Evolutionary conservation across 2,888 invertebrate genomes (phyloP).

Genomic region (Trachelus iudaicus): DNA sequence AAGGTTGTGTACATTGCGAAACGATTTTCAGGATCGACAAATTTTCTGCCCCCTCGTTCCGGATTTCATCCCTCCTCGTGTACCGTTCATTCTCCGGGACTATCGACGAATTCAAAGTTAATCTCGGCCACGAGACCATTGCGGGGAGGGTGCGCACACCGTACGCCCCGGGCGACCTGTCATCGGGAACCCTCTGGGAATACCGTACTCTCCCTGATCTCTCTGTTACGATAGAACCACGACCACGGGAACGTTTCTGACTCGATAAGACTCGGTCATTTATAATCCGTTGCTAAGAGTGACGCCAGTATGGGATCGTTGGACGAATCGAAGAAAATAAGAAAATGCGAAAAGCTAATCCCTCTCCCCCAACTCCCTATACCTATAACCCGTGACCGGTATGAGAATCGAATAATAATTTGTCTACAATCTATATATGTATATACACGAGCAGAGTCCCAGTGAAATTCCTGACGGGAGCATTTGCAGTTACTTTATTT

Average conservation of each 20-base stretch:
- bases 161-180: conserved; percentile 47
- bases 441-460: not conserved
- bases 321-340: conserved; percentile 32
- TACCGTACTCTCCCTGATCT: conserved; percentile 50
- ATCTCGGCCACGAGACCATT: conserved; percentile 50
- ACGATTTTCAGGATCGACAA: not conserved
- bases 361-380: not conserved
- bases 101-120: conserved; percentile 45
- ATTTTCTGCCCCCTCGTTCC: not conserved
- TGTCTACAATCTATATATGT: not conserved
- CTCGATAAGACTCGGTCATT: conserved; percentile 60
- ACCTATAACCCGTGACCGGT: not conserved
- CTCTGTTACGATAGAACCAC: conserved; percentile 56
- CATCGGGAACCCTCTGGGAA: conserved; percentile 57
- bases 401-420: not conserved
- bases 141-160: conserved; percentile 25
- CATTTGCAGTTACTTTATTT: conserved; percentile 16
- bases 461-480: not conserved
- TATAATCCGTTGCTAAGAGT: conserved; percentile 55
- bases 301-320: conserved; percentile 26
- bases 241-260: conserved; percentile 10
- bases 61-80: conserved; percentile 43
- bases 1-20: not conserved
- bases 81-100: conserved; percentile 24
- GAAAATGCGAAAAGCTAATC: conserved; percentile 24